These are phyloP conservation scores for Otolemur garnettii DNA, from an alignment of 2,113 vertebrate genomes.

Conservation along the genomic window DNA sequence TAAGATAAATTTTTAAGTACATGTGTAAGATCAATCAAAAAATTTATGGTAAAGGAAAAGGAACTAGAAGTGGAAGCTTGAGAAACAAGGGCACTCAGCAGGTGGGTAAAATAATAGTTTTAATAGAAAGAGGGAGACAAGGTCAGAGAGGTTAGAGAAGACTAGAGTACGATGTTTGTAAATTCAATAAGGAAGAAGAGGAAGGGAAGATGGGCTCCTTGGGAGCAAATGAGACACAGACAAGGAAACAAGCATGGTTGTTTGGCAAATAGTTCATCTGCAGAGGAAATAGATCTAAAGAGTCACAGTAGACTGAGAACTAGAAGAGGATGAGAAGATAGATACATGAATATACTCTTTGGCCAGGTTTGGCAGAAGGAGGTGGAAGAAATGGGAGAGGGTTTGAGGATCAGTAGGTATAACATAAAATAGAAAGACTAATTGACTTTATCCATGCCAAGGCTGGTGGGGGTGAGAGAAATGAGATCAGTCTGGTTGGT, in stretches of 20 bases:
- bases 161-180: too few relatives aligned
- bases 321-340: background rate
- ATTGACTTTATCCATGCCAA: background rate
- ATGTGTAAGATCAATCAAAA: background rate
- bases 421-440: background rate
- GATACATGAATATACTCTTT: background rate
- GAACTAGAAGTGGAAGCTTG: background rate
- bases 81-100: background rate
- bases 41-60: background rate
- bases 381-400: background rate
- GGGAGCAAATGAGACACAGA: background rate
- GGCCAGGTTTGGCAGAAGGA: background rate
- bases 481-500: background rate
- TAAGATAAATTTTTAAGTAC: background rate
- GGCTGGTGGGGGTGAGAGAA: too few relatives aligned
- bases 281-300: background rate
- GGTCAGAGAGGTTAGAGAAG: background rate
- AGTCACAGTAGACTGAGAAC: background rate
- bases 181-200: background rate
- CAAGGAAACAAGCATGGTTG: background rate
- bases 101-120: background rate
- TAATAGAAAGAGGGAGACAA: background rate
- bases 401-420: background rate
- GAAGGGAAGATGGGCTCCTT: fast-evolving
- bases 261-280: background rate